Base-by-base conservation (phyloP, 2,888 invertebrate species). In the Clanis bilineata region DNA sequence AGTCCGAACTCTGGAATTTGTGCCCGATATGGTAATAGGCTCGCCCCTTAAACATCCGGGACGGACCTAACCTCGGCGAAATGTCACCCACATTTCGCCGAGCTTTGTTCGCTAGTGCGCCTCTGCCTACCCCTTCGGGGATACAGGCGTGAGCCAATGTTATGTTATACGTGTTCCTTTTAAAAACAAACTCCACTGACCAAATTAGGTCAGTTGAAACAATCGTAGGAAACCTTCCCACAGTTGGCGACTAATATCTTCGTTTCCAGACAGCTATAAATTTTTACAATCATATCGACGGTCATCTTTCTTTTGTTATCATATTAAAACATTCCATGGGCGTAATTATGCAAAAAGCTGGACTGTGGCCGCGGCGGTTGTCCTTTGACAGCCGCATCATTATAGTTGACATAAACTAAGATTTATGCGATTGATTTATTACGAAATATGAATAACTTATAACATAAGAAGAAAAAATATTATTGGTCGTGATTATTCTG, bases 281-380 rank as follows among this genome's bases (percentile, higher is more conserved):
- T 88, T 83, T 82, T 73, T 74, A 70, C 79, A 78, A 80, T 87
- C 82, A 86, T 69, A 86, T 73, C 82, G 81, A 79, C 80, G 85
- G 86, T 89, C 85, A 90, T 89, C 83, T 90, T 90, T 86, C 84
- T 90, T 91, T 90, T 51, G 87, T 90, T 90, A 90, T 89, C 77
- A 90, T 88, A 87, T 90, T 86, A 86, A 83, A 85, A 78, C 88
- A 90, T 92, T 91, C 90, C 88, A 80, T 81, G 77, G 79, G 72
- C 78, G 77, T 90, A 88, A 91, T 91, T 91, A 91, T 91, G 91
- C 90, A 91, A 90, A 90, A 91, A 91, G 86, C 87, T 84, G 89
- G 89, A 85, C 90, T 74, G 69, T 83, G 88, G 85, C 68, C 86
- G 84, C 78, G 80, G 86, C 90, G 90, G 90, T 81, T 77, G 76